Evolutionary conservation across 1,140 invertebrate species (phyloP).

Genomic region (Bombyx mandarina): DNA sequence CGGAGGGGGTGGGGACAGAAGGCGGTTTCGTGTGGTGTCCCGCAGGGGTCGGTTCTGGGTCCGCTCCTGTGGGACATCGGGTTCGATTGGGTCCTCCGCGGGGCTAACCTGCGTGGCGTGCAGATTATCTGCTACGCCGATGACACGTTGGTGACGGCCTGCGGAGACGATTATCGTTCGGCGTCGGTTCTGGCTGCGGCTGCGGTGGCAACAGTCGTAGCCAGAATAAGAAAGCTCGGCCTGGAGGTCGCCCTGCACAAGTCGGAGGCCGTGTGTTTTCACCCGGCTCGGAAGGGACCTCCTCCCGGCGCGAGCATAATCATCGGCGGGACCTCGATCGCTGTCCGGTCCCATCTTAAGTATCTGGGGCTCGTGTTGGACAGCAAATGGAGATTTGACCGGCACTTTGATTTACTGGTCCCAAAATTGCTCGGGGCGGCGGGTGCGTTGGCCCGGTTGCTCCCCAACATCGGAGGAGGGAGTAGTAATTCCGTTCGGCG

Average conservation of each 20-base stretch:
- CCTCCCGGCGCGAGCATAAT: not conserved
- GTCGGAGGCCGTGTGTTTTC: not conserved
- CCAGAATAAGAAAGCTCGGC: not conserved
- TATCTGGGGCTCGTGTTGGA: constrained; percentile 18
- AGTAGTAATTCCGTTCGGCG: not conserved
- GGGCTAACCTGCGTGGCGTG: not conserved
- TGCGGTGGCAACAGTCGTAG: not conserved
- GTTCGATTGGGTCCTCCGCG: not conserved
- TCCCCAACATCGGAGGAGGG: constrained; percentile 17
- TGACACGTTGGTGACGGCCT: not conserved
- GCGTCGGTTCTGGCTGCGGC: not conserved
- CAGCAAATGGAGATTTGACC: constrained; percentile 13
- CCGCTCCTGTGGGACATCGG: constrained; percentile 2
- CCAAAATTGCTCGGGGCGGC: constrained; percentile 8
- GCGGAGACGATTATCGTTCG: not conserved
- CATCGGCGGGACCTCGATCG: constrained; percentile 3
- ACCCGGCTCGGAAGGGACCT: not conserved
- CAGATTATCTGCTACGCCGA: not conserved
- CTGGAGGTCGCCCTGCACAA: not conserved
- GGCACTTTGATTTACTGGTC: constrained; percentile 11
- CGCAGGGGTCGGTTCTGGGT: constrained; percentile 1
- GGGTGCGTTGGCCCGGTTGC: constrained; percentile 5
- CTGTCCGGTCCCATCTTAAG: constrained; percentile 10
- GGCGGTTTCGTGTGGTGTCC: not conserved
- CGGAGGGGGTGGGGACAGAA: not conserved